phyloP scores from a whole-genome alignment of 2,113 vertebrate genomes.

The Xiphophorus hellerii region DNA sequence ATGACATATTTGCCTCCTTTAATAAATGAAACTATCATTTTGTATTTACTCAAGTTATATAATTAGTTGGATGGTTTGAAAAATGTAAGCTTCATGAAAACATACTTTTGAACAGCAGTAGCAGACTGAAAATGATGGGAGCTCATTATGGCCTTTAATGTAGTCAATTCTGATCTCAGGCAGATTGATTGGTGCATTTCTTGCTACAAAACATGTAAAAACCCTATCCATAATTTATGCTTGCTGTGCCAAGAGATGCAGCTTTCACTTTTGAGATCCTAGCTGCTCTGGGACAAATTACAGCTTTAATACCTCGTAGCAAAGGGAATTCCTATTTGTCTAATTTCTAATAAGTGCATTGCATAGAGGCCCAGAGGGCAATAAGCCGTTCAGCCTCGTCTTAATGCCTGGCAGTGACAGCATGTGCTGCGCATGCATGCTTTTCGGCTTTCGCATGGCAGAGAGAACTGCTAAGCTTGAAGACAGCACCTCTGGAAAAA shows the following conservation, averaged over 20 bases:
- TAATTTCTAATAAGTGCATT: constrained; percentile 28
- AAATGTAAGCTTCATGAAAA: neutral
- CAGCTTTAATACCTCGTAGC: neutral
- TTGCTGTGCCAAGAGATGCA: constrained; percentile 1
- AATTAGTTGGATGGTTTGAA: neutral
- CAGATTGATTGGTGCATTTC: no score
- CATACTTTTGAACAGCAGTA: neutral
- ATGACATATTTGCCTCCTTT: neutral
- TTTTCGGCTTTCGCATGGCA: neutral
- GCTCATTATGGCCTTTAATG: neutral
- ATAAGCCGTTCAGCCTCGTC: constrained; percentile 39
- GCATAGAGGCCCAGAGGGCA: constrained; percentile 15
- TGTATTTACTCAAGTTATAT: neutral
- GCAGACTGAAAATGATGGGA: no score
- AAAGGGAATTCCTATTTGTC: constrained; percentile 15
- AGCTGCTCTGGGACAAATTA: constrained; percentile 18
- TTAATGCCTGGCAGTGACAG: neutral
- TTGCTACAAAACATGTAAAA: neutral
- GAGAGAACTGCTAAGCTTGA: constrained; percentile 1
- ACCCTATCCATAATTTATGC: constrained; percentile 5
- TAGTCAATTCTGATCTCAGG: no score
- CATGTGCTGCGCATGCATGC: neutral
- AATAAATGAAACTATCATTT: neutral
- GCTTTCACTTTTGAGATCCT: constrained; percentile 23
- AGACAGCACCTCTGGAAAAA: neutral